These are phyloP conservation scores for Poeciliopsis turneri DNA, from an alignment of 2,797 vertebrate genomes.

Conservation along the genomic window DNA sequence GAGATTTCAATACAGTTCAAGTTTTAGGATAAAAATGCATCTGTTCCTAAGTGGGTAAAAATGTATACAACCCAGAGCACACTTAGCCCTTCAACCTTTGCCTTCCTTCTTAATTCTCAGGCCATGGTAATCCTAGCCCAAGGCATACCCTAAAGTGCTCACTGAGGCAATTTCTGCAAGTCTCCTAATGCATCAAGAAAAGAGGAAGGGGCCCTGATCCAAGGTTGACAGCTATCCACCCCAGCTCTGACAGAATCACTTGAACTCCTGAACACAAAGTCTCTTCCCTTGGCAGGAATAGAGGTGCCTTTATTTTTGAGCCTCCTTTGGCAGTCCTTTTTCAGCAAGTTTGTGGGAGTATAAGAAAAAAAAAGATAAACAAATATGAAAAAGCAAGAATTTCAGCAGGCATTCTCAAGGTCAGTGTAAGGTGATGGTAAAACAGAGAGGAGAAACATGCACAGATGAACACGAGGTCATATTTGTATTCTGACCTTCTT, in stretches of 20 bases:
- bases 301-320: constrained; percentile 51
- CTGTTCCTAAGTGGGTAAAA: constrained; percentile 25
- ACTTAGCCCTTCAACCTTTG: constrained; percentile 58
- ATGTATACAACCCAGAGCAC: constrained; percentile 12
- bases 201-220: constrained; percentile 59
- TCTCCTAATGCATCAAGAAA: constrained; percentile 52
- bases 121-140: constrained; percentile 54
- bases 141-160: constrained; percentile 54
- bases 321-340: constrained; percentile 56
- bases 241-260: constrained; percentile 37
- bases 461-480: constrained; percentile 64
- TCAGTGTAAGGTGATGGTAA: constrained; percentile 38
- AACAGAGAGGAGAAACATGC: constrained; percentile 38
- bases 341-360: constrained; percentile 43
- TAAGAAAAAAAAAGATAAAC: constrained; percentile 17
- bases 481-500: constrained; percentile 60
- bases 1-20: not conserved
- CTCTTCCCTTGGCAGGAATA: constrained; percentile 43
- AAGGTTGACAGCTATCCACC: constrained; percentile 53
- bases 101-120: constrained; percentile 54
- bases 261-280: constrained; percentile 38
- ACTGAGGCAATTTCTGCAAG: constrained; percentile 51
- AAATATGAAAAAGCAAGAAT: constrained; percentile 29
- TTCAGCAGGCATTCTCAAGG: constrained; percentile 65
- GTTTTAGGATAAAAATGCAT: constrained; percentile 22